A percentile compares a stretch with the other conserved stretches of the same genome.
phyloP scores from a whole-genome alignment of 2,888 invertebrate genomes.

The Alsophila aescularia region DNA sequence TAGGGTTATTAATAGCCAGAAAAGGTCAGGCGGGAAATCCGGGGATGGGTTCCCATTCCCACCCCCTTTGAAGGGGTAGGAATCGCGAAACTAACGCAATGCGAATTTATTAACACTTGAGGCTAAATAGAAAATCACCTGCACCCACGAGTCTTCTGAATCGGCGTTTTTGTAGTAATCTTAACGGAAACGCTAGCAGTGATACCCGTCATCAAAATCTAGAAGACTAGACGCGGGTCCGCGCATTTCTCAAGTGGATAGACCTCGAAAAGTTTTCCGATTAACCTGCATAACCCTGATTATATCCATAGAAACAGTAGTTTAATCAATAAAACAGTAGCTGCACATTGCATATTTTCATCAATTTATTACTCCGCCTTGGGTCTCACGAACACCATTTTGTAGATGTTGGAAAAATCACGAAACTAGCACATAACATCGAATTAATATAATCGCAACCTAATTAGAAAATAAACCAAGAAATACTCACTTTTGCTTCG shows the following conservation, averaged over 20 bases:
- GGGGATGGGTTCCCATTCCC: slow-evolving; percentile 37
- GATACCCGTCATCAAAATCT: slow-evolving; percentile 77
- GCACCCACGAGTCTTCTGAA: slow-evolving; percentile 47
- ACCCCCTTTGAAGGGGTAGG: slow-evolving; percentile 28
- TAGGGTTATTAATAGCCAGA: slow-evolving; percentile 71
- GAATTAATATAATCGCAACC: slow-evolving; percentile 33
- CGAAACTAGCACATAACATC: slow-evolving; percentile 17
- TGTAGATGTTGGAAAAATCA: slow-evolving; percentile 40
- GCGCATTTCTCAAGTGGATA: slow-evolving; percentile 39
- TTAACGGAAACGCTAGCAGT: slow-evolving; percentile 77
- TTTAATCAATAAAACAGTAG: slow-evolving; percentile 73
- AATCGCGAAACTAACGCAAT: slow-evolving; percentile 28
- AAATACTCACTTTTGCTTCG: slow-evolving; percentile 80
- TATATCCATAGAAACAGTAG: slow-evolving; percentile 74
- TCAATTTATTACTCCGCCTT: slow-evolving; percentile 53
- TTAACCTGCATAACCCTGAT: slow-evolving; percentile 49
- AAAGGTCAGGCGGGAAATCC: slow-evolving; percentile 77
- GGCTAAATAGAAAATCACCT: slow-evolving; percentile 51
- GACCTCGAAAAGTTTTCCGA: slow-evolving; percentile 44
- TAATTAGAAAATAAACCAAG: slow-evolving; percentile 41
- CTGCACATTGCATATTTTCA: slow-evolving; percentile 59
- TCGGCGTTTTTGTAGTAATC: slow-evolving; percentile 68
- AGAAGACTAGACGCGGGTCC: slow-evolving; percentile 44
- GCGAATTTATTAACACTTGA: slow-evolving; percentile 19
- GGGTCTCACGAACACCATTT: slow-evolving; percentile 56